These are phyloP conservation scores for Tiliacea aurago DNA, from an alignment of 2,888 invertebrate species.

Conservation along the genomic window DNA sequence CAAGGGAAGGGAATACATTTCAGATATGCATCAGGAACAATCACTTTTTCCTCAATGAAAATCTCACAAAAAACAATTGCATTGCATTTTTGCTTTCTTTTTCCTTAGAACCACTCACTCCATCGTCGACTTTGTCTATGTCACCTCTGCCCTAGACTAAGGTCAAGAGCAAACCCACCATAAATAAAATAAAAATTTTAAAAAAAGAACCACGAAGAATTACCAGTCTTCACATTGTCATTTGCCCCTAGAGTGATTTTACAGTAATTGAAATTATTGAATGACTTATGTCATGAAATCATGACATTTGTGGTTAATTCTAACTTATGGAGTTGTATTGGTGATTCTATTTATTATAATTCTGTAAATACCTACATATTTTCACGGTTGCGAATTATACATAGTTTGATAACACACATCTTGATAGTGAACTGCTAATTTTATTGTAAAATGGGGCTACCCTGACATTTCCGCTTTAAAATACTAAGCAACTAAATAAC, in stretches of 20 bases:
- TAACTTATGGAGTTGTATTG: neutral
- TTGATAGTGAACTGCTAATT: neutral
- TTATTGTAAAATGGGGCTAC: no score
- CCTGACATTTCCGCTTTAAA: neutral
- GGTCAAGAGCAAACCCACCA: no score
- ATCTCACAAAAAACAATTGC: neutral
- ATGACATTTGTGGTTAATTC: neutral
- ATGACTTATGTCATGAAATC: neutral
- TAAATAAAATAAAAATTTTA: no score
- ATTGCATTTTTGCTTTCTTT: no score
- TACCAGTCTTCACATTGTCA: neutral
- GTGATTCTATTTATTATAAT: no score
- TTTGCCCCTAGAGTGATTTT: neutral
- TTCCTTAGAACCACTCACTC: neutral
- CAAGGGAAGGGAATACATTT: conserved; percentile 6
- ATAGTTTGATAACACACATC: no score
- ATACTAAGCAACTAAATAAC: neutral
- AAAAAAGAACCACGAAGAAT: no score
- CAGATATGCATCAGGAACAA: conserved; percentile 11
- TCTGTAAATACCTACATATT: neutral
- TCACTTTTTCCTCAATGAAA: neutral
- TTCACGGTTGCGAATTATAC: no score
- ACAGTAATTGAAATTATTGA: no score
- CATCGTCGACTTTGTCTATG: no score
- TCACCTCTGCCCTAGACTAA: no score